Conservation (phyloP, 2,888 invertebrate species). For the Synanthedon andrenaeformis region DNA sequence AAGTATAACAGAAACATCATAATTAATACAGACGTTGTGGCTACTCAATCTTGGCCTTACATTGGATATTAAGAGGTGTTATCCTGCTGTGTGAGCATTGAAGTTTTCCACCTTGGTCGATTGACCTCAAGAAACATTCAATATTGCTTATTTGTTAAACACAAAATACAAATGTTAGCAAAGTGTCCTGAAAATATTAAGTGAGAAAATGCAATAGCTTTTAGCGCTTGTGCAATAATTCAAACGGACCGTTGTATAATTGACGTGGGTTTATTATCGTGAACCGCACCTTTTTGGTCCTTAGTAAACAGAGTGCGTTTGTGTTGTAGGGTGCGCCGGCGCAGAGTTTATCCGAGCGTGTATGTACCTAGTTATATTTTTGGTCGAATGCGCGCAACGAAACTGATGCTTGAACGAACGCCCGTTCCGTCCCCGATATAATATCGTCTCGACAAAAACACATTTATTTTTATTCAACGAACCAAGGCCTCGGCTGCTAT, state of each 20-base stretch:
- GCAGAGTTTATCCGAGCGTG: constrained; percentile 1
- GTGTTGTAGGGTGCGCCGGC: constrained; percentile 8
- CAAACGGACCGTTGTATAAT: constrained; percentile 12
- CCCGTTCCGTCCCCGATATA: constrained; percentile 37
- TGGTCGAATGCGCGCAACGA: constrained; percentile 16
- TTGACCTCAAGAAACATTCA: constrained; percentile 22
- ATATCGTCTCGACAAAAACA: constrained; percentile 58
- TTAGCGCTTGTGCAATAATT: constrained; percentile 35
- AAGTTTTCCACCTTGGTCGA: constrained; percentile 14
- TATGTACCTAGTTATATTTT: constrained; percentile 8
- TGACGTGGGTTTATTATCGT: constrained; percentile 15
- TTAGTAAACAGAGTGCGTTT: constrained; percentile 7
- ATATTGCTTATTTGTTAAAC: constrained; percentile 29
- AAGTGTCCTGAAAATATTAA: constrained; percentile 6
- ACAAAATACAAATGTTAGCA: constrained; percentile 28
- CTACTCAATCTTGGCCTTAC: constrained; percentile 4
- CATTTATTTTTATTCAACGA: constrained; percentile 56
- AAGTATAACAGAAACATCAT: background rate
- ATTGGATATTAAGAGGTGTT: background rate
- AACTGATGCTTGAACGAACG: constrained; percentile 7
- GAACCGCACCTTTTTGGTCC: constrained; percentile 13
- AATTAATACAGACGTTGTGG: background rate
- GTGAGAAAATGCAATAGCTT: constrained; percentile 28
- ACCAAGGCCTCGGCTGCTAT: constrained; percentile 50
- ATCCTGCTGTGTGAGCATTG: constrained; percentile 2